These are phyloP conservation scores for Vesta saturnalis DNA, from an alignment of 2,888 invertebrate species.

Conservation along the genomic window DNA sequence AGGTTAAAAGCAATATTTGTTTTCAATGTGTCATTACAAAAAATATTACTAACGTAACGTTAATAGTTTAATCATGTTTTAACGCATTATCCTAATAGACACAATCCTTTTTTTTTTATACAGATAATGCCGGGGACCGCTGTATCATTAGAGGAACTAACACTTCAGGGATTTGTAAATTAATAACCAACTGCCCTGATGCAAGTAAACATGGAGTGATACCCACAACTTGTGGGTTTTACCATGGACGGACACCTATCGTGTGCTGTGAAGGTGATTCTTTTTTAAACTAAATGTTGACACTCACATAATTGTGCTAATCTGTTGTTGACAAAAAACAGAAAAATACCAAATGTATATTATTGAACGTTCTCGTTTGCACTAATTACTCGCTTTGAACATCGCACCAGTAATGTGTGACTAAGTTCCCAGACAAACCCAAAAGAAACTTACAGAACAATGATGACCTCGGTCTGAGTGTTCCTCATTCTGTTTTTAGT, in stretches of 20 bases:
- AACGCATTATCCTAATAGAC: not conserved
- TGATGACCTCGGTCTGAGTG: not conserved
- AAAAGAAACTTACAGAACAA: not conserved
- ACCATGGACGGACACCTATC: slow-evolving; percentile 49
- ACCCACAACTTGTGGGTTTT: slow-evolving; percentile 54
- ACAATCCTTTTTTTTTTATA: not conserved
- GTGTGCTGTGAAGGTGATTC: slow-evolving; percentile 54
- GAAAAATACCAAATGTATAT: too few relatives aligned
- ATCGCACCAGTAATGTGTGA: too few relatives aligned
- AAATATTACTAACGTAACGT: not conserved
- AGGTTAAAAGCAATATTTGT: not conserved
- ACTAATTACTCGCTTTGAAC: too few relatives aligned
- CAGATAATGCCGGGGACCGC: slow-evolving; percentile 38
- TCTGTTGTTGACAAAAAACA: too few relatives aligned
- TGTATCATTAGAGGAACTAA: slow-evolving; percentile 48
- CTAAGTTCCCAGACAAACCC: too few relatives aligned
- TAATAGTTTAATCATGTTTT: not conserved
- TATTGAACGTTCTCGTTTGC: too few relatives aligned
- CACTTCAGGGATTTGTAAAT: slow-evolving; percentile 49
- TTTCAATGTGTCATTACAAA: not conserved
- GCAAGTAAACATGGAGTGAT: slow-evolving; percentile 51
- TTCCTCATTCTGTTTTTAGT: too few relatives aligned
- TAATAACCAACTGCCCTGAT: slow-evolving; percentile 53
- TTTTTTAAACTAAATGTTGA: not conserved
- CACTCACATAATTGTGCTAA: slow-evolving; percentile 20